Percentiles rank a stretch among this genome's conserved stretches.
phyloP scores from a whole-genome alignment of 2,797 vertebrate genomes.

The Spheniscus humboldti region DNA sequence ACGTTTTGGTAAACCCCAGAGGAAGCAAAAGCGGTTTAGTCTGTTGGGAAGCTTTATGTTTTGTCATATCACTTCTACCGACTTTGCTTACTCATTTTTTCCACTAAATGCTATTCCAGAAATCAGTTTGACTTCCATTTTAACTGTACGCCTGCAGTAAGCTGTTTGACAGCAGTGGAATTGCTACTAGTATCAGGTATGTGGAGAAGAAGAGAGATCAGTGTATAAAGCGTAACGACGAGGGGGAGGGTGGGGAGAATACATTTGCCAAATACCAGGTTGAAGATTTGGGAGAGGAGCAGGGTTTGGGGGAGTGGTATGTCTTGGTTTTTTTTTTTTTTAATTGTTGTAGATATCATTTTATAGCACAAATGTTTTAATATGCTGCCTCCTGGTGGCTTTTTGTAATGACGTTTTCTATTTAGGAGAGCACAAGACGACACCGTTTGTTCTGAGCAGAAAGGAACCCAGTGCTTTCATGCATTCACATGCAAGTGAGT shows the following conservation, averaged over 20 bases:
- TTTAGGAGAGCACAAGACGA: background rate
- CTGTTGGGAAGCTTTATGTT: background rate
- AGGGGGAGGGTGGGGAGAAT: background rate
- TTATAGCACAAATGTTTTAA: background rate
- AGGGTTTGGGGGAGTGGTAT: too few relatives aligned
- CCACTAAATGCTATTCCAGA: background rate
- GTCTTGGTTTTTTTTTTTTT: background rate
- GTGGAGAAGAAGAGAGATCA: background rate
- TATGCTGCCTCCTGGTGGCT: slow-evolving; percentile 51
- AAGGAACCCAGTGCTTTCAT: background rate
- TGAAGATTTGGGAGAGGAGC: background rate
- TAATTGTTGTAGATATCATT: background rate
- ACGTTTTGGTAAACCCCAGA: background rate
- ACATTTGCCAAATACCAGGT: background rate
- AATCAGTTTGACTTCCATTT: background rate
- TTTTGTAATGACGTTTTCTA: background rate
- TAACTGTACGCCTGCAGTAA: background rate
- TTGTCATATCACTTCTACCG: background rate
- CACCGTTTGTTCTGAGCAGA: background rate
- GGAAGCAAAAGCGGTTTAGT: background rate
- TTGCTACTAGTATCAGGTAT: background rate
- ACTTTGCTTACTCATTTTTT: slow-evolving; percentile 1
- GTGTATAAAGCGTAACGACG: background rate
- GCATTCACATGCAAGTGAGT: background rate
- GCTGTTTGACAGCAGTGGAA: background rate